Base-by-base conservation (phyloP, 2,888 invertebrate genomes). In the Mimas tiliae region DNA sequence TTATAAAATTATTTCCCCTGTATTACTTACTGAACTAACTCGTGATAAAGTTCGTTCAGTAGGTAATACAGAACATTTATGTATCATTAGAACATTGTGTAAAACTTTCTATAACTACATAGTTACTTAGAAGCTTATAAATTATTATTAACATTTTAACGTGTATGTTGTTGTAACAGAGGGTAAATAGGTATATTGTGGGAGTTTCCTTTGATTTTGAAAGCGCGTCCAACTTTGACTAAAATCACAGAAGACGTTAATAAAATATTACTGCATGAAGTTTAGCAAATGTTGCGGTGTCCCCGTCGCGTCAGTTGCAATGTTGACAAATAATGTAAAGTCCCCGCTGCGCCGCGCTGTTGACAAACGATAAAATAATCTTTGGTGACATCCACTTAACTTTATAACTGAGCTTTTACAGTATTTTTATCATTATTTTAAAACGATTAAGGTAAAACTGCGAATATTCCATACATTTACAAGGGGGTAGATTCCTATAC, bases 181-280 rank as follows among this genome's bases (percentile, higher is more conserved):
- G 58, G n/a, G 19, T 4, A 38, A 42, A 16, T 42, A n/a, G n/a
- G n/a, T n/a, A 58, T 19, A 58, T 19, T 38, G 19, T 19, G 12
- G 38, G 9, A 19, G 42, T 58, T 58, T 58, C 38, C 58, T 58
- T 58, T 42, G 55, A 38, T 38, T 58, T 38, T 58, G 38, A 58
- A 55, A 55, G n/a, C 8, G 55, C 8, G 19, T 38, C 6, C 16
- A 58, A 58, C 19, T 42, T 55, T 34, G 34, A 34, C 27, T 27
- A 4, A 27, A 27, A 27, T 27, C 27, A 27, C 27, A 27, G 27
- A 27, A 27, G 1, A 27, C 1, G 38, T 55, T 14, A 48, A 16
- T 48, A 16, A 16, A 48, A 50, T 19, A 2, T 19, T 19, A 3
- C 12, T 52, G 38, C 38, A 58, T 38, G 34, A 27, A 9, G 33